phyloP scores from a whole-genome alignment of 1,140 invertebrate species.

The Orchestia grillus region DNA sequence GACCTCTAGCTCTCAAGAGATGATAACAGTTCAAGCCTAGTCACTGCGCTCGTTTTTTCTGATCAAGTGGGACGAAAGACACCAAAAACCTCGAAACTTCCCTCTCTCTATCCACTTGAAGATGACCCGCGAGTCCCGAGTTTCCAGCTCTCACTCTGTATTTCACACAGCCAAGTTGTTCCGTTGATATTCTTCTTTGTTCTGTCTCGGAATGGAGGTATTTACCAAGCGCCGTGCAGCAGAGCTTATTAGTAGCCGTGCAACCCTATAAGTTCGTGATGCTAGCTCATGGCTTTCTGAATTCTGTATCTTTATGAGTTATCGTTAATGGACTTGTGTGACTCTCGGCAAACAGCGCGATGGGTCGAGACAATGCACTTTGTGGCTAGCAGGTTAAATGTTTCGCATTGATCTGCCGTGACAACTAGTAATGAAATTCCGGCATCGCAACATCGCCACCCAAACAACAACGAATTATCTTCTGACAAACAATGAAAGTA shows the following conservation, averaged over 20 bases:
- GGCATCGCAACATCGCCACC: background rate
- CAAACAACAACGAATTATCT: background rate
- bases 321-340: background rate
- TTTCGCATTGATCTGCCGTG: background rate
- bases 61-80: background rate
- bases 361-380: background rate
- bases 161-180: background rate
- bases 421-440: background rate
- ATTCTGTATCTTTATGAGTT: constrained; percentile 2
- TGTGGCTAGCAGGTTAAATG: background rate
- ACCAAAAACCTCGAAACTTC: background rate
- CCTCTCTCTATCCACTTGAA: background rate
- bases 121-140: background rate
- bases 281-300: background rate
- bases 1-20: background rate
- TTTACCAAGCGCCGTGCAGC: background rate
- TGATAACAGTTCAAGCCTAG: background rate
- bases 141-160: background rate
- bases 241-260: background rate
- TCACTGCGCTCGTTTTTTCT: background rate
- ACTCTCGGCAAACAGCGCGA: background rate
- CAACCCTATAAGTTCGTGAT: background rate
- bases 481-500: background rate
- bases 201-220: background rate
- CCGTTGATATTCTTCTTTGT: background rate